Evolutionary conservation across 2,797 vertebrate species (phyloP), one percentile per base, ranked within the genome.

Genomic region (Coccyzus lansbergi): DNA sequence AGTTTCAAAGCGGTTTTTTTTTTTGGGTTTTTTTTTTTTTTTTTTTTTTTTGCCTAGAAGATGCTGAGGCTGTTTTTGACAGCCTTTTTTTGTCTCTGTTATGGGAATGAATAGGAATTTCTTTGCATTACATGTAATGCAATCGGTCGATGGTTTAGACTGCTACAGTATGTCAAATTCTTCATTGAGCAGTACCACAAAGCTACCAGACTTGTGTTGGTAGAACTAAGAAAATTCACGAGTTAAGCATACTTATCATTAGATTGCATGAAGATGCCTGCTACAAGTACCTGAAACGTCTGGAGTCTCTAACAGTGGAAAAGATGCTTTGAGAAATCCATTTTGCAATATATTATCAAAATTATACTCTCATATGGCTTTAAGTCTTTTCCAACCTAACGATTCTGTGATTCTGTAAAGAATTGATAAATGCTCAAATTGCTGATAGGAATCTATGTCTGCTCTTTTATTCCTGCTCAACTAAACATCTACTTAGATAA

Each of bases 381-480:
- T 44, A 79, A 67, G 38, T 38, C 56, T 68, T 90, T 65, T 62
- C n/a, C 38, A 38, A 38, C 9, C 38, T 38, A 38, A 38, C 12
- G 38, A 38, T 38, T 38, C 38, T 38, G 38, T 38, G 12, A 38
- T 38, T 38, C 38, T 38, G 38, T 38, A 38, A 38, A 93, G 29
- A 95, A 91, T 59, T 91, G 55, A 93, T 78, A 81, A 82, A 96
- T 93, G 70, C 51, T 89, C 49, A 83, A 62, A 89, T 72, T 52
- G 36, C 71, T 84, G 33, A 33, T 55, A 82, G 76, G 38, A 75
- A n/a, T 95, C 62, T 84, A 4, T 56, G 78, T 85, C 74, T 80
- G 80, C 34, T 84, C 5, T 69, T 83, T 21, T 48, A 38, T 78
- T 92, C 42, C 48, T 92, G 63, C 62, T 86, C 60, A 80, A 68